phyloP scores from a whole-genome alignment of 2,797 vertebrate species.

The Pipistrellus kuhlii region DNA sequence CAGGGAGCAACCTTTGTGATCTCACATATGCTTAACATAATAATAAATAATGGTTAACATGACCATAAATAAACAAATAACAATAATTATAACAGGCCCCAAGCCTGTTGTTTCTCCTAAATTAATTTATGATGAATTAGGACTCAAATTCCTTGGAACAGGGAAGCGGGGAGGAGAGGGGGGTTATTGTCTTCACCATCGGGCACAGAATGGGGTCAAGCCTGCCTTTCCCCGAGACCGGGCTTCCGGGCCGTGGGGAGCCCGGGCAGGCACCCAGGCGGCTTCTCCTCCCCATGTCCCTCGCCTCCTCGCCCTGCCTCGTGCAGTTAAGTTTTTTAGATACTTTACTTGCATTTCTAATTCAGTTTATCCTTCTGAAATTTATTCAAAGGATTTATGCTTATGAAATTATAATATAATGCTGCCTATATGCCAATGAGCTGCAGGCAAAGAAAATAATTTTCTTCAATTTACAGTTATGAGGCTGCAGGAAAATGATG shows the following conservation, averaged over 20 bases:
- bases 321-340: conserved; percentile 88
- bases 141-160: conserved; percentile 82
- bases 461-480: conserved; percentile 93
- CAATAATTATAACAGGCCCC: conserved; percentile 88
- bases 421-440: conserved; percentile 91
- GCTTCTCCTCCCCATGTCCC: conserved; percentile 72
- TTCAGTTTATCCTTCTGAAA: conserved; percentile 92
- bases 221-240: conserved; percentile 22
- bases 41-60: conserved; percentile 82
- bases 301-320: conserved; percentile 79
- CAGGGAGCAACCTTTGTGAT: conserved; percentile 85
- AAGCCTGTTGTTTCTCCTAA: conserved; percentile 86
- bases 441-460: conserved; percentile 93
- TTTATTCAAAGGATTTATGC: conserved; percentile 93
- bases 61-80: conserved; percentile 89
- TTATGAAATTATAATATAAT: conserved; percentile 93
- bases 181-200: conserved; percentile 60
- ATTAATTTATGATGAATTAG: conserved; percentile 89
- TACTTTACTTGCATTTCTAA: conserved; percentile 91
- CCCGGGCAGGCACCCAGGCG: conserved; percentile 51
- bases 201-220: conserved; percentile 64
- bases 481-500: conserved; percentile 89
- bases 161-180: conserved; percentile 57
- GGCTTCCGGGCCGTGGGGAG: not conserved
- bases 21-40: conserved; percentile 83